Evolutionary conservation across 2,113 vertebrate genomes (phyloP).

Genomic region (Limnothrissa miodon): DNA sequence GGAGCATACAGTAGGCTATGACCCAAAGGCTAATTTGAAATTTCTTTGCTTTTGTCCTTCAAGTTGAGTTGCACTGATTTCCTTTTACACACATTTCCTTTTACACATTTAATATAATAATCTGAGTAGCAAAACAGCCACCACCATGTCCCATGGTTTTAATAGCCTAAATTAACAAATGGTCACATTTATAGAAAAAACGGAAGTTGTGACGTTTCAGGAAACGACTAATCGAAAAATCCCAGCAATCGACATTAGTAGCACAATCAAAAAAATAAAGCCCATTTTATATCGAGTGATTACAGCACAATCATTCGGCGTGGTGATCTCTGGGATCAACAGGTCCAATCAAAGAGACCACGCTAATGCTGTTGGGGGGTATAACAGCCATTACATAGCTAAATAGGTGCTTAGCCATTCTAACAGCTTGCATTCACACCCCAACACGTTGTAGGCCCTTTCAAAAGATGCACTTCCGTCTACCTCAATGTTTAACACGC

Average conservation of each 20-base stretch:
- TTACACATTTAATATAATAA: too few species aligned
- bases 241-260: not conserved
- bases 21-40: too few species aligned
- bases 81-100: too few species aligned
- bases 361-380: not conserved
- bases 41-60: too few species aligned
- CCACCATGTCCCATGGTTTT: not conserved
- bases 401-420: slow-evolving; percentile 15
- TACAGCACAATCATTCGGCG: not conserved
- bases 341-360: slow-evolving; percentile 6
- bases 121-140: too few species aligned
- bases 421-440: not conserved
- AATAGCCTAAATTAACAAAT: not conserved
- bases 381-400: not conserved
- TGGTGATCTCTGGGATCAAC: not conserved
- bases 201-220: slow-evolving; percentile 17
- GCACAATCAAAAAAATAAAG: not conserved
- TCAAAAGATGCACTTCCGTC: slow-evolving; percentile 39
- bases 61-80: too few species aligned
- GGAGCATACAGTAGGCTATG: too few species aligned
- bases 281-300: not conserved
- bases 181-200: not conserved
- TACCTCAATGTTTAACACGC: not conserved
- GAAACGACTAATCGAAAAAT: slow-evolving; percentile 1
- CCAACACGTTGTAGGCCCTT: slow-evolving; percentile 16